Evolutionary conservation across 2,797 vertebrate genomes (phyloP).

Genomic region (Melanotaenia maccullochi): DNA sequence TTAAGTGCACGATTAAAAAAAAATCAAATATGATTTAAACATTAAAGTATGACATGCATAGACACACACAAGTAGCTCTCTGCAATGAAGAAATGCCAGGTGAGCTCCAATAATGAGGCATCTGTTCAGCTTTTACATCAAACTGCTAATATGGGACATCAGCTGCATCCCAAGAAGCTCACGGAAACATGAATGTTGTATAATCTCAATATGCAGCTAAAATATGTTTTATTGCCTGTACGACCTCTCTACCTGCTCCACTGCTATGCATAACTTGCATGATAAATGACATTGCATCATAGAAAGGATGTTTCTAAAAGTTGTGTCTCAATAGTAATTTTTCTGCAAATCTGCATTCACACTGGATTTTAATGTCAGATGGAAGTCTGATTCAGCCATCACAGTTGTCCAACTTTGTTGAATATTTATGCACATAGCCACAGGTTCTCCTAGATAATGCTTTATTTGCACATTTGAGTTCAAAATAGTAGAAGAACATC

Average conservation of each 20-base stretch:
- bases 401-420: background rate
- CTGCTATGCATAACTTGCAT: conserved; percentile 25
- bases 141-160: conserved; percentile 2
- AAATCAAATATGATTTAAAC: background rate
- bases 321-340: background rate
- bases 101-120: conserved; percentile 15
- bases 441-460: too few relatives aligned
- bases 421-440: too few relatives aligned
- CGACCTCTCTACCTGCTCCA: conserved; percentile 33
- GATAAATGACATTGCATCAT: conserved; percentile 20
- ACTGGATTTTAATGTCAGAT: conserved; percentile 19
- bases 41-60: background rate
- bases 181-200: conserved; percentile 34
- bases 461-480: too few relatives aligned
- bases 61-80: background rate
- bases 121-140: conserved; percentile 1
- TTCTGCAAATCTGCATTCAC: background rate
- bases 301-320: conserved; percentile 19
- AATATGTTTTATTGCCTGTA: conserved; percentile 44
- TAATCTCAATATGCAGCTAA: conserved; percentile 31
- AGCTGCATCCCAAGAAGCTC: conserved; percentile 13
- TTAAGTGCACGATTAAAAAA: conserved; percentile 6
- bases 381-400: conserved; percentile 5
- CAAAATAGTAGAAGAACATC: too few relatives aligned
- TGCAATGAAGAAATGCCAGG: background rate